phyloP scores from a whole-genome alignment of 2,888 invertebrate species.

The Drosophila quinaria region DNA sequence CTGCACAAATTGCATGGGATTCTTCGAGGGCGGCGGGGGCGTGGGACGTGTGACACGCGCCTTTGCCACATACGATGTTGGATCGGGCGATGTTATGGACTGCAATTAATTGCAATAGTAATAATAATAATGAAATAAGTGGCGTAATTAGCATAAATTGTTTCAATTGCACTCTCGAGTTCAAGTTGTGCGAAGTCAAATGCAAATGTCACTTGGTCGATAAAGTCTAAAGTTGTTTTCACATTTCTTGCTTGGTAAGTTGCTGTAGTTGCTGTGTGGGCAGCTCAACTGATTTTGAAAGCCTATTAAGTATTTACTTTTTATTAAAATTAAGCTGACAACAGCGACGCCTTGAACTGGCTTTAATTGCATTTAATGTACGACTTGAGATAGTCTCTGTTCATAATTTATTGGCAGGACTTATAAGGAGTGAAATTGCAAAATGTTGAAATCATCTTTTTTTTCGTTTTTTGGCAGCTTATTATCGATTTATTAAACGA shows the following conservation, averaged over 20 bases:
- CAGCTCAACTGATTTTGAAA: constrained; percentile 49
- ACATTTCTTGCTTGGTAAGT: constrained; percentile 16
- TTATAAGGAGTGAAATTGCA: constrained; percentile 41
- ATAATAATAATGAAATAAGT: constrained; percentile 54
- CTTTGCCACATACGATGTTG: constrained; percentile 85
- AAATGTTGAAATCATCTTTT: constrained; percentile 11
- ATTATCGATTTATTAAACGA: constrained; percentile 9
- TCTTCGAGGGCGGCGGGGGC: constrained; percentile 93
- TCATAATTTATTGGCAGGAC: constrained; percentile 48
- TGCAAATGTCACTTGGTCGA: constrained; percentile 57
- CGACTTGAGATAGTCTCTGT: constrained; percentile 12
- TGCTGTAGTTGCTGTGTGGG: constrained; percentile 33
- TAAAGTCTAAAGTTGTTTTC: constrained; percentile 46
- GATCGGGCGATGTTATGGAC: constrained; percentile 85
- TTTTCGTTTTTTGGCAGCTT: constrained; percentile 12
- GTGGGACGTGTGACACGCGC: constrained; percentile 90
- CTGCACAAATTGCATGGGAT: constrained; percentile 95
- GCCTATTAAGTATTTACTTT: constrained; percentile 61
- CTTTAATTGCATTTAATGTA: constrained; percentile 57
- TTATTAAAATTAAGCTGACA: constrained; percentile 58
- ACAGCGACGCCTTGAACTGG: constrained; percentile 57
- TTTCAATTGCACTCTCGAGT: constrained; percentile 51
- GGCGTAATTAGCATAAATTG: constrained; percentile 65
- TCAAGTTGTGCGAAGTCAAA: constrained; percentile 38
- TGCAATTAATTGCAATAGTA: constrained; percentile 69